Base-by-base conservation (phyloP, 2,797 vertebrate genomes). In the Toxotes lorentzi region DNA sequence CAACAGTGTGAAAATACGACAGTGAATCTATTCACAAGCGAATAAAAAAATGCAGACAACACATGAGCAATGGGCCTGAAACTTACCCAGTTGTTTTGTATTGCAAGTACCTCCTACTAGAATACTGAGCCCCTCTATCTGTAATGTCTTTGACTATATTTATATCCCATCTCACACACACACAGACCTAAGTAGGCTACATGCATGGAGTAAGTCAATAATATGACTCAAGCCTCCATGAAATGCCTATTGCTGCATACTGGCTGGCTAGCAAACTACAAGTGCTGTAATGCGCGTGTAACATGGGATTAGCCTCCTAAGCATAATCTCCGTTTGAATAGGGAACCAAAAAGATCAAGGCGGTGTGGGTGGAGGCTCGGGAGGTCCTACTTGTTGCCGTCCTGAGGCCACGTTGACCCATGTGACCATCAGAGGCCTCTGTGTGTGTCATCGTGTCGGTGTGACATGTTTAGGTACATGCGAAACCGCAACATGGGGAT, bases 61-160 rank as follows among this genome's bases (percentile, higher is more conserved):
- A 85, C 82, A 89, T 82, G 82, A 88, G 76, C 82, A 89, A 73
- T 40, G 24, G 50, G 61, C 51, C 76, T 87, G 82, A 89, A 89
- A 90, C 63, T 70, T 75, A 71, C 67, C 81, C 77, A 85, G 87
- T 82, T 89, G 87, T 82, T 89, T 78, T 84, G 83, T 79, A 83
- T 86, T 73, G 12, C 89, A 88, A 76, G 82, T 87, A 89, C 86
- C 86, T 89, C 86, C 89, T 81, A 88, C 86, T 89, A 65, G 78
- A 88, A 88, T 85, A 87, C 71, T 68, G 75, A 76, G 87, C 71
- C 57, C 78, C 45, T 84, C 76, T 61, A 82, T 83, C 73, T 68
- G 71, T 64, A 80, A 81, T 41, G 61, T 76, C 76, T 88, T 81
- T 0, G 7, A 53, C 62, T 84, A 27, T 92, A 90, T 91, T 90